Conservation (phyloP, 2,888 invertebrate species). For the Drosophila koepferae region DNA sequence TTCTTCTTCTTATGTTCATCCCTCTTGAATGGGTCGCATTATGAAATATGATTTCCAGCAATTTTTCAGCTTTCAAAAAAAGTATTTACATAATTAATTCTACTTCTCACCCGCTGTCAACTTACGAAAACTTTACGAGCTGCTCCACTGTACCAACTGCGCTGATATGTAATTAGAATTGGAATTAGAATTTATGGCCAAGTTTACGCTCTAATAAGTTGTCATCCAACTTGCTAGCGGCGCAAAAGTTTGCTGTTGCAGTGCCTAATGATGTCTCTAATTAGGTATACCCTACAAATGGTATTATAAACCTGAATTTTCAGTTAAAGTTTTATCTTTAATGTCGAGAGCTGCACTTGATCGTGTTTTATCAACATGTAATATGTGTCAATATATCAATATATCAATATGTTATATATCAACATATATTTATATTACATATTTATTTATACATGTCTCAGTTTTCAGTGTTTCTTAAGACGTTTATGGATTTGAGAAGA, state of each 20-base stretch:
- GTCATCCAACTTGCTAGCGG: constrained; percentile 1
- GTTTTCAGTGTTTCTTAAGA: background rate
- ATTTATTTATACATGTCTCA: background rate
- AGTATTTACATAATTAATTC: constrained; percentile 51
- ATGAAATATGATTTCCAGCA: constrained; percentile 31
- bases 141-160: constrained; percentile 32
- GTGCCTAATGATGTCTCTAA: constrained; percentile 8
- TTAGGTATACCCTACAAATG: background rate
- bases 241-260: background rate
- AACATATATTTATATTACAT: background rate
- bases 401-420: background rate
- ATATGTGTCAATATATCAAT: too few relatives aligned
- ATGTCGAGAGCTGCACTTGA: too few relatives aligned
- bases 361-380: too few relatives aligned
- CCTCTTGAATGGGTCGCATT: constrained; percentile 14
- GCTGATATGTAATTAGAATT: constrained; percentile 46
- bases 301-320: background rate
- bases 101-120: constrained; percentile 8
- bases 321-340: background rate
- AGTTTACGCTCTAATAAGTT: constrained; percentile 30
- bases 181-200: constrained; percentile 43
- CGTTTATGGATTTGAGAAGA: background rate
- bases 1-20: constrained; percentile 24
- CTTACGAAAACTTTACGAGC: constrained; percentile 6
- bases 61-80: constrained; percentile 15